Conservation (phyloP, 2,888 invertebrate genomes). For the Deroplatys truncata region DNA sequence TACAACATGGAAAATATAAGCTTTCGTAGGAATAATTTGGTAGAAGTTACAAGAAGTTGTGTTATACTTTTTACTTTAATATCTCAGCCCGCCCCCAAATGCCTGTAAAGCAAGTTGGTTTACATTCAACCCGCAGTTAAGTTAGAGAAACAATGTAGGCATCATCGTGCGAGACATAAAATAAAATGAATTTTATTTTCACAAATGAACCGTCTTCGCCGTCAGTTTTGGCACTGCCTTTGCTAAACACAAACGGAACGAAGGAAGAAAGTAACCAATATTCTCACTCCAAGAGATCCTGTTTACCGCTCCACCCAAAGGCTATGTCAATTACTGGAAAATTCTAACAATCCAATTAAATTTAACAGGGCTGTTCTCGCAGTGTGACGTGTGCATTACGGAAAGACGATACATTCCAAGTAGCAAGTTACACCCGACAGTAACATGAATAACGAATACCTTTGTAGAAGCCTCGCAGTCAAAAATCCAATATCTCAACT, state of each 20-base stretch:
- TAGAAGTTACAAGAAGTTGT: too few relatives aligned
- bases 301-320: neutral
- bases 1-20: too few relatives aligned
- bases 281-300: neutral
- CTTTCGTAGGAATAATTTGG: too few relatives aligned
- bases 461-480: neutral
- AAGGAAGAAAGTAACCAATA: neutral
- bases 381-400: neutral
- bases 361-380: neutral
- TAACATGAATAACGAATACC: neutral
- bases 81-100: too few relatives aligned
- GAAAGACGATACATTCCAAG: neutral
- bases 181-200: too few relatives aligned
- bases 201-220: too few relatives aligned
- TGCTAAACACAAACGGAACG: neutral
- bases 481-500: neutral
- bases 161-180: too few relatives aligned
- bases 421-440: neutral
- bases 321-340: constrained; percentile 7
- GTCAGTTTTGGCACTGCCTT: too few relatives aligned
- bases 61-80: too few relatives aligned
- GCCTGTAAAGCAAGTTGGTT: too few relatives aligned
- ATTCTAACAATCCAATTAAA: constrained; percentile 15
- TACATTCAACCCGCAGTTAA: too few relatives aligned
- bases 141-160: too few relatives aligned